phyloP scores from a whole-genome alignment of 2,888 invertebrate species.

The Drosophila kuntzei region DNA sequence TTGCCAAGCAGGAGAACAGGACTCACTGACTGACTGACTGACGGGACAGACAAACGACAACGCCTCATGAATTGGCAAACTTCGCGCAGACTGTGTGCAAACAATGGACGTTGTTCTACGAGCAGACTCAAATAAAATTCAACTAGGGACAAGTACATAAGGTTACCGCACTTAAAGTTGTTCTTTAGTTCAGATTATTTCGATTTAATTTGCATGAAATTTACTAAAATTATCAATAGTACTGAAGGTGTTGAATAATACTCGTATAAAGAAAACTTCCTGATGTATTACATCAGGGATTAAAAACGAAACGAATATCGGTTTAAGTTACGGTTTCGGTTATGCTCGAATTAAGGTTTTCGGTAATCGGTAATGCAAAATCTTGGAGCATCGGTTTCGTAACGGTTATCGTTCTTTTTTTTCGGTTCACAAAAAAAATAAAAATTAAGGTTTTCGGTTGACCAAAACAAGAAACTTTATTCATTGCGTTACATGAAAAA shows the following conservation, averaged over 20 bases:
- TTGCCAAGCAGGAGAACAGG: conserved; percentile 62
- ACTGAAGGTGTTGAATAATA: neutral
- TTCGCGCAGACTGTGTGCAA: conserved; percentile 76
- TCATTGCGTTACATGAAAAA: no score
- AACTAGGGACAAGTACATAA: neutral
- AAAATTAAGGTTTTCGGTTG: no score
- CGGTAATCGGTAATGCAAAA: no score
- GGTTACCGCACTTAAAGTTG: neutral
- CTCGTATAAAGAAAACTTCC: no score
- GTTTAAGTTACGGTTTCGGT: no score
- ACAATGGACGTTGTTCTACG: conserved; percentile 60
- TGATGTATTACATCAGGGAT: no score
- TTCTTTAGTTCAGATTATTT: neutral
- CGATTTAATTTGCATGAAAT: neutral
- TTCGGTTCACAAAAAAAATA: no score
- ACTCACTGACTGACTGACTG: neutral
- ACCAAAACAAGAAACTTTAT: no score
- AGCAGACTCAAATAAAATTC: neutral
- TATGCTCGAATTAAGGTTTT: no score
- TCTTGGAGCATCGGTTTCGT: no score
- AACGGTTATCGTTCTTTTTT: no score
- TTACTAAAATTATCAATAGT: neutral
- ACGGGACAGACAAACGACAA: conserved; percentile 23
- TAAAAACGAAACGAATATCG: no score
- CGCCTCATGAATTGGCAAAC: conserved; percentile 76